Conservation (phyloP, 2,888 invertebrate species). For the Sinotaia quadrata region DNA sequence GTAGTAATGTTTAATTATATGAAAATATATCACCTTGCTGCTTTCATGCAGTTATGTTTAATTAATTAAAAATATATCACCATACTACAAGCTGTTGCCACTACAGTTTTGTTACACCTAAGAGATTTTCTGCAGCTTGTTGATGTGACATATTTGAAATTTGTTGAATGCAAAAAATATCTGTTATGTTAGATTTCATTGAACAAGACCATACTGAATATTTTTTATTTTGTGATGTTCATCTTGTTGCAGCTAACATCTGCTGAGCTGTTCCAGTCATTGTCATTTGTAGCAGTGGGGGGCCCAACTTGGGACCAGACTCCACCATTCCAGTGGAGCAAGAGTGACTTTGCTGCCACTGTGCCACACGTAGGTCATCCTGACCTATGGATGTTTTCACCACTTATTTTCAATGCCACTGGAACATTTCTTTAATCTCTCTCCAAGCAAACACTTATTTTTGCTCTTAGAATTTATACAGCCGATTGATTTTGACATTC, state of each 20-base stretch:
- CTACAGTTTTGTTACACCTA: too few relatives aligned
- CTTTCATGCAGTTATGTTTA: too few relatives aligned
- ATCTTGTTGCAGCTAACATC: constrained; percentile 29
- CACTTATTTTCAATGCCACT: constrained; percentile 64
- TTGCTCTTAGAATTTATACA: too few relatives aligned
- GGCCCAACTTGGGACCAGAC: constrained; percentile 78
- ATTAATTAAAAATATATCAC: too few relatives aligned
- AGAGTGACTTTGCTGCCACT: constrained; percentile 77
- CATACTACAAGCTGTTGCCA: too few relatives aligned
- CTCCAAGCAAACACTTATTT: constrained; percentile 32
- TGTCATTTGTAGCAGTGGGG: constrained; percentile 77
- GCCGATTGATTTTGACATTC: too few relatives aligned
- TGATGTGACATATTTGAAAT: too few relatives aligned
- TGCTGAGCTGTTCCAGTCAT: constrained; percentile 40
- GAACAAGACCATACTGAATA: neutral
- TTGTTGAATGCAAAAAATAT: too few relatives aligned
- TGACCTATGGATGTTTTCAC: constrained; percentile 81
- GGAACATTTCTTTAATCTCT: constrained; percentile 31
- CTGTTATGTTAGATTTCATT: too few relatives aligned
- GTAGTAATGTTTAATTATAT: too few relatives aligned
- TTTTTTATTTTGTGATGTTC: neutral
- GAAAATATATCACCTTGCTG: too few relatives aligned
- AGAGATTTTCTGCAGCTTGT: too few relatives aligned
- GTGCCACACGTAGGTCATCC: constrained; percentile 82
- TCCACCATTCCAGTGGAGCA: constrained; percentile 85